phyloP scores from a whole-genome alignment of 2,888 invertebrate species.

The Carterocephalus palaemon region DNA sequence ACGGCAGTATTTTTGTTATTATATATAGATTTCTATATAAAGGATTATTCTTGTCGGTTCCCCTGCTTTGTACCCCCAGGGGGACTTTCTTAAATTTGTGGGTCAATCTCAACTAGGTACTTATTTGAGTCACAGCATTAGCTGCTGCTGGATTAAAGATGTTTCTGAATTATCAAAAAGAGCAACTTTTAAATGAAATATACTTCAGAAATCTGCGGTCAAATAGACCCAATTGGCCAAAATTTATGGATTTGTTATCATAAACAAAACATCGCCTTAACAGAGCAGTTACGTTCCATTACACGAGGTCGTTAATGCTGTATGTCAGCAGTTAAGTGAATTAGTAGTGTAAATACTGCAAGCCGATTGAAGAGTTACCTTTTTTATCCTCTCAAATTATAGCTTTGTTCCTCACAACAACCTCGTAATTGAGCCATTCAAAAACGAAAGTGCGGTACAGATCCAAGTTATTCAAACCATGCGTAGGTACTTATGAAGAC shows the following conservation, averaged over 20 bases:
- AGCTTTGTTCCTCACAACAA: slow-evolving; percentile 1
- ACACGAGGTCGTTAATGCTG: slow-evolving; percentile 44
- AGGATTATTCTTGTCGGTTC: too few relatives aligned
- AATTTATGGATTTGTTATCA: too few relatives aligned
- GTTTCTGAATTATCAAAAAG: background rate
- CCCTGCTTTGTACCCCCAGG: too few relatives aligned
- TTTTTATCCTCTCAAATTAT: slow-evolving; percentile 15
- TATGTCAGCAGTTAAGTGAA: slow-evolving; percentile 55
- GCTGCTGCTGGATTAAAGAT: too few relatives aligned
- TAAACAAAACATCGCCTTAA: too few relatives aligned
- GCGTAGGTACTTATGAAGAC: slow-evolving; percentile 25
- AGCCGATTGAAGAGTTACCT: slow-evolving; percentile 27
- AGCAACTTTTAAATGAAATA: background rate
- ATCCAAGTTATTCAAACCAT: slow-evolving; percentile 1
- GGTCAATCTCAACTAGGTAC: too few relatives aligned
- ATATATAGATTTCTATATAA: too few relatives aligned
- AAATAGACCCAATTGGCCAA: background rate
- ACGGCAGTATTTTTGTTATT: too few relatives aligned
- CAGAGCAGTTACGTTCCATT: slow-evolving; percentile 43
- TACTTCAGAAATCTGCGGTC: background rate
- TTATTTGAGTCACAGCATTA: too few relatives aligned
- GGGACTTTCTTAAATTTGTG: too few relatives aligned
- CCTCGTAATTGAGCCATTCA: slow-evolving; percentile 7
- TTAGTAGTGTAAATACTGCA: slow-evolving; percentile 51
- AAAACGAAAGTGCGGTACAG: slow-evolving; percentile 2